phyloP scores from a whole-genome alignment of 1,140 invertebrate species.

The Habropoda laboriosa region DNA sequence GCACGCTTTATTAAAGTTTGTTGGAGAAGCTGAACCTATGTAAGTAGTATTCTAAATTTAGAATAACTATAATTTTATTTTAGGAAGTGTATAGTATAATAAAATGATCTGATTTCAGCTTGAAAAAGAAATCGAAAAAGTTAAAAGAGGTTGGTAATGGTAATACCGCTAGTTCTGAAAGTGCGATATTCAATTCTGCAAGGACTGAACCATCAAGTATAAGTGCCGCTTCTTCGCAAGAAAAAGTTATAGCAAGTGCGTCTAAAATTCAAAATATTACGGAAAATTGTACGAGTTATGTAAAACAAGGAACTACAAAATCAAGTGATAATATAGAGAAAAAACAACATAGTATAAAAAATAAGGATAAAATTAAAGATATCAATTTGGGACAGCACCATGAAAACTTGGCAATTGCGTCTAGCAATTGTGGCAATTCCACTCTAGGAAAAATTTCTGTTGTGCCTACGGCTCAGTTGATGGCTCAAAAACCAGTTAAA shows the following conservation, averaged over 20 bases:
- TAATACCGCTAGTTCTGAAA: constrained; percentile 44
- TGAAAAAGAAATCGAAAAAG: constrained; percentile 73
- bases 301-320: constrained; percentile 47
- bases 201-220: constrained; percentile 44
- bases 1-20: constrained; percentile 71
- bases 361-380: constrained; percentile 68
- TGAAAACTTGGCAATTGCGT: constrained; percentile 25
- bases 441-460: constrained; percentile 71
- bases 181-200: constrained; percentile 36
- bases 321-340: constrained; percentile 64
- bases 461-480: constrained; percentile 72
- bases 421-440: constrained; percentile 57
- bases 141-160: constrained; percentile 62
- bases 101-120: constrained; percentile 66
- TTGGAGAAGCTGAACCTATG: constrained; percentile 67
- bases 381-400: constrained; percentile 49
- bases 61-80: constrained; percentile 4
- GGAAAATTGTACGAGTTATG: constrained; percentile 62
- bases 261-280: constrained; percentile 57
- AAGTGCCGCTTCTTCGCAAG: constrained; percentile 49
- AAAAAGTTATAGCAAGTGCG: constrained; percentile 49
- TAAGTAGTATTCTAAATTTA: constrained; percentile 65
- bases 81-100: neutral
- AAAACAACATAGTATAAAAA: constrained; percentile 65
- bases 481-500: constrained; percentile 71